phyloP scores from a whole-genome alignment of 64 coral and sea anemone species.

The Pocillopora verrucosa region DNA sequence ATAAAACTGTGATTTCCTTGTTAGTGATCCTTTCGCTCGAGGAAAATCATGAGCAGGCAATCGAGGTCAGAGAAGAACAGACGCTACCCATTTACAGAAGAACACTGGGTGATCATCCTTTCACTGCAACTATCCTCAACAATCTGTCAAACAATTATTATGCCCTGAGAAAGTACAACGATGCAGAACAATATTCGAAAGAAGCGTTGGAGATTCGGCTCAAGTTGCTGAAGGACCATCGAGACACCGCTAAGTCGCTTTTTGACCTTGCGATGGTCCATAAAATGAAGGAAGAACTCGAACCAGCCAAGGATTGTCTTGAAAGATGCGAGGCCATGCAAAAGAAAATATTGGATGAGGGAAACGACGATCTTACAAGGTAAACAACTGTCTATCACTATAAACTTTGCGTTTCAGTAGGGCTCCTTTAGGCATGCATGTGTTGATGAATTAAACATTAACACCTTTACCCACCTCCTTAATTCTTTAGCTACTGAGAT shows the following conservation, averaged over 20 bases:
- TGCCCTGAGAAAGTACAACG: slow-evolving; percentile 20
- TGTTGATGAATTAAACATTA: no score
- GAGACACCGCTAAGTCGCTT: slow-evolving; percentile 42
- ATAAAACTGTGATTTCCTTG: background rate
- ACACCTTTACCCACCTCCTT: no score
- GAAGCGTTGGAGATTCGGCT: slow-evolving; percentile 12
- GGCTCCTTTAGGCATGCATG: no score
- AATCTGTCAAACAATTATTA: slow-evolving; percentile 40
- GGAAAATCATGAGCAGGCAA: slow-evolving; percentile 1
- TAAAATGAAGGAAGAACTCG: background rate
- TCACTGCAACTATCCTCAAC: slow-evolving; percentile 60
- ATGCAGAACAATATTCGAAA: background rate
- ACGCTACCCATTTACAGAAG: slow-evolving; percentile 47
- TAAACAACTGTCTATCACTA: background rate
- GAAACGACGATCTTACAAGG: background rate
- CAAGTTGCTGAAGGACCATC: slow-evolving; percentile 28
- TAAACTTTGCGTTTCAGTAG: no score
- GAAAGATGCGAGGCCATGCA: slow-evolving; percentile 37
- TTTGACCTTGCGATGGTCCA: slow-evolving; percentile 39
- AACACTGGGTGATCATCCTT: slow-evolving; percentile 65
- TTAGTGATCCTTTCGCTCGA: slow-evolving; percentile 1
- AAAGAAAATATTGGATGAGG: slow-evolving; percentile 16
- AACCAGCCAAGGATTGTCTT: slow-evolving; percentile 1
- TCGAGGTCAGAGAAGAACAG: slow-evolving; percentile 18
- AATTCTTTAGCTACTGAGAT: no score